Base-by-base conservation (phyloP, 2,797 vertebrate species). In the Periophthalmus magnuspinnatus region DNA sequence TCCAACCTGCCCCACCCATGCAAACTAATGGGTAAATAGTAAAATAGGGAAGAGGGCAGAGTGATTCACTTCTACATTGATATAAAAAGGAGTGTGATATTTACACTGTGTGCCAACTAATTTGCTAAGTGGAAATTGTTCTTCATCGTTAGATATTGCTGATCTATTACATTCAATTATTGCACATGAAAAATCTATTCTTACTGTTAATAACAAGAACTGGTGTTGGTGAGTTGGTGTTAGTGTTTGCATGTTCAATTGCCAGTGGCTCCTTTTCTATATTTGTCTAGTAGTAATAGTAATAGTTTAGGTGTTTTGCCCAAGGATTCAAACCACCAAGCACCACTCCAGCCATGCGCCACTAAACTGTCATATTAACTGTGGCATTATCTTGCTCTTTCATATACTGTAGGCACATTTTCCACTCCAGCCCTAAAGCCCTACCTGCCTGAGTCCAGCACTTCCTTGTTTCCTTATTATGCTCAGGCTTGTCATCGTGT, bases 21-120 rank as follows among this genome's bases (percentile, higher is more conserved):
- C 22, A 55, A 55, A 55, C 21, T 22, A 55, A 55, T 22, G 9
- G 55, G 52, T 4, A 8, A 52, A 22, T 55, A 55, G 52, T 55
- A 55, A 55, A 55, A 55, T 55, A 55, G 21, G 52, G 52, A 55
- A 55, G 21, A 55, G 52, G 21, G 52, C 21, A 55, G 52, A 55
- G 21, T 55, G 52, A 22, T 54, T 10, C 7, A 54, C n/a, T 21
- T 54, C 21, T 21, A 22, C 52, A 21, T 6, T 55, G n/a, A 52
- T 52, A 21, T 52, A 55, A 55, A 55, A 54, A 55, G 52, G 7
- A 52, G 21, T 10, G 52, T 55, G 13, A 22, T 48, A 6, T 22
- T 55, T 55, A 22, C 21, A 11, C 1, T 9, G 1, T 14, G 13
- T 16, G 41, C 41, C 3, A 45, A 45, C 1, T 14, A 41, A 41